Percentiles rank a stretch among this genome's conserved stretches.
Conservation (phyloP, 1,140 invertebrate species). For the Aphis gossypii region DNA sequence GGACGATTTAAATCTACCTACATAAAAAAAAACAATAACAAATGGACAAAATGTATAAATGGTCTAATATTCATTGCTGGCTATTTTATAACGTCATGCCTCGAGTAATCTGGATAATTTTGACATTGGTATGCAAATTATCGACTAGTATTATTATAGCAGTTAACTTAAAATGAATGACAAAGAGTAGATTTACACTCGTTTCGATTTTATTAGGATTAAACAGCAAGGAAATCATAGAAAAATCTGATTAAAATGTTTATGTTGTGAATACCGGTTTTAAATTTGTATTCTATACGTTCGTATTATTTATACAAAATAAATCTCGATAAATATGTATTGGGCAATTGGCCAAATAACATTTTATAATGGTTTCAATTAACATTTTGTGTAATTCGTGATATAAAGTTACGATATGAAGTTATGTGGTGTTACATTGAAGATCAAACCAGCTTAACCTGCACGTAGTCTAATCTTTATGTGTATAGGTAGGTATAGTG, state of each 20-base stretch:
- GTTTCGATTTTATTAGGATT: slow-evolving; percentile 29
- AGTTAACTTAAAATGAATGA: slow-evolving; percentile 9
- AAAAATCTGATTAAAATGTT: slow-evolving; percentile 43
- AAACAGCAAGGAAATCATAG: neutral
- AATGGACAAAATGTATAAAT: neutral
- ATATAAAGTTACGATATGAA: slow-evolving; percentile 35
- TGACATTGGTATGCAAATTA: slow-evolving; percentile 29
- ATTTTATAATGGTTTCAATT: slow-evolving; percentile 44
- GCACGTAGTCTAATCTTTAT: neutral
- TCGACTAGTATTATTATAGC: neutral
- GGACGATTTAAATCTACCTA: neutral
- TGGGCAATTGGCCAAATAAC: slow-evolving; percentile 46
- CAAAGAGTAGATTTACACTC: neutral
- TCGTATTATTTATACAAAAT: slow-evolving; percentile 30
- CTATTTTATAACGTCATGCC: neutral
- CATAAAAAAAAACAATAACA: neutral
- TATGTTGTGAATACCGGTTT: slow-evolving; percentile 23
- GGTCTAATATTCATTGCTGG: neutral
- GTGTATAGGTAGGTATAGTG: neutral
- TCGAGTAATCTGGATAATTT: slow-evolving; percentile 24
- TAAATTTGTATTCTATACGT: neutral
- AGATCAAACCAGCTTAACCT: neutral
- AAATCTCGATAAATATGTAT: slow-evolving; percentile 31
- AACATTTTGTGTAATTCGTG: slow-evolving; percentile 29
- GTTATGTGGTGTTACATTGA: slow-evolving; percentile 24